A percentile compares a stretch with the other conserved stretches of the same genome.
Conservation (phyloP, 2,888 invertebrate species). For the Apeira syringaria region DNA sequence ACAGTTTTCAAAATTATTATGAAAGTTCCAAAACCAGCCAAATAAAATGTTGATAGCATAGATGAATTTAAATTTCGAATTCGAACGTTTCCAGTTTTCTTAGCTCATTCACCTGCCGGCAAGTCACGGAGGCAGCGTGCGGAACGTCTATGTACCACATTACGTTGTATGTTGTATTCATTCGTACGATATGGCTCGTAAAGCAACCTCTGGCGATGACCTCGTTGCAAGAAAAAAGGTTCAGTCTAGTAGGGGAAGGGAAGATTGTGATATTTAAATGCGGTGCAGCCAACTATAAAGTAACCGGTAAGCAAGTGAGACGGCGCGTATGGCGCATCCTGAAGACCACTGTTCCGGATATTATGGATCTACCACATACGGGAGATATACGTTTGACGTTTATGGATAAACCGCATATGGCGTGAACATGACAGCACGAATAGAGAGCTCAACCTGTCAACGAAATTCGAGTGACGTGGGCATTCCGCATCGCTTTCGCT, state of each 20-base stretch:
- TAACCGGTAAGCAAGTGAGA: constrained; percentile 37
- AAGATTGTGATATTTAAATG: constrained; percentile 46
- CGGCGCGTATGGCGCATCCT: constrained; percentile 43
- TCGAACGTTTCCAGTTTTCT: constrained; percentile 34
- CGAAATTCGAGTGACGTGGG: constrained; percentile 62
- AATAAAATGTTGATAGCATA: no score
- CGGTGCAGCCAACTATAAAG: constrained; percentile 47
- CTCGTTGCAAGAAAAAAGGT: constrained; percentile 66
- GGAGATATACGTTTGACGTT: constrained; percentile 37
- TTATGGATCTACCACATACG: constrained; percentile 49
- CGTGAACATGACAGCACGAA: constrained; percentile 47
- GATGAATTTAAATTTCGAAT: no score
- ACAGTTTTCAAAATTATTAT: no score
- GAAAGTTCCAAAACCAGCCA: no score
- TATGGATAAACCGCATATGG: constrained; percentile 62
- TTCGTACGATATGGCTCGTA: constrained; percentile 59
- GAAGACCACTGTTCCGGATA: constrained; percentile 35
- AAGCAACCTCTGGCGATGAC: constrained; percentile 62
- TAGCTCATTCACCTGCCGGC: constrained; percentile 54
- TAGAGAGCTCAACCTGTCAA: constrained; percentile 60
- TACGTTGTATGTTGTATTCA: constrained; percentile 51
- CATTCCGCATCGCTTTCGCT: constrained; percentile 70
- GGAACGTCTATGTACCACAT: constrained; percentile 49
- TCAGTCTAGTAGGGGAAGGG: constrained; percentile 41
- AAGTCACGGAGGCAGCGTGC: constrained; percentile 57